phyloP scores from a whole-genome alignment of 2,888 invertebrate species.

The Onchidella celtica region DNA sequence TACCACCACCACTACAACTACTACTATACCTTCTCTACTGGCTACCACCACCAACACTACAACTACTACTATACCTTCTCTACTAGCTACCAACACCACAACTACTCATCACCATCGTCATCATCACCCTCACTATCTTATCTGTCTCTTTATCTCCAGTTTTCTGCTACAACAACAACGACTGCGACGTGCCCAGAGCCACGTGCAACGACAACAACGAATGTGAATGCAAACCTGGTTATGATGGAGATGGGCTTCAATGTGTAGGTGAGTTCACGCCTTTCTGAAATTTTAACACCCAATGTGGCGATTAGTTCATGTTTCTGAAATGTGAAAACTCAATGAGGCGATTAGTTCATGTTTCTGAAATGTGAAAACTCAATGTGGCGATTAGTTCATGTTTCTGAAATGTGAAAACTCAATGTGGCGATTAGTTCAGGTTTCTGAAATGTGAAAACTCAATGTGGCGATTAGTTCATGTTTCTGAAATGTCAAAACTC shows the following conservation, averaged over 20 bases:
- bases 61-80: background rate
- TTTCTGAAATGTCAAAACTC: no score
- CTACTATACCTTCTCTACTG: no score
- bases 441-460: no score
- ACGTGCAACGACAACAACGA: conserved; percentile 20
- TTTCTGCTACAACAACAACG: conserved; percentile 35
- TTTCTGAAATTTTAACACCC: background rate
- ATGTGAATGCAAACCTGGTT: conserved; percentile 42
- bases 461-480: no score
- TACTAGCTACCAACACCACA: background rate
- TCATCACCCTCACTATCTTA: background rate
- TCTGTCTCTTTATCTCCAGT: conserved; percentile 3
- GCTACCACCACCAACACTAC: background rate
- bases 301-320: no score
- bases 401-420: no score
- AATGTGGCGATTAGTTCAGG: no score
- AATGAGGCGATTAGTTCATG: no score
- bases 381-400: no score
- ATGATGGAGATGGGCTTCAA: conserved; percentile 31
- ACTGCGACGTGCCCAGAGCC: conserved; percentile 36
- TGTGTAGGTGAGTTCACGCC: conserved; percentile 14
- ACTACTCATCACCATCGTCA: background rate
- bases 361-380: no score
- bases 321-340: no score
- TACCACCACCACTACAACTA: no score